Conservation (phyloP, 2,113 vertebrate genomes). For the Scophthalmus maximus region DNA sequence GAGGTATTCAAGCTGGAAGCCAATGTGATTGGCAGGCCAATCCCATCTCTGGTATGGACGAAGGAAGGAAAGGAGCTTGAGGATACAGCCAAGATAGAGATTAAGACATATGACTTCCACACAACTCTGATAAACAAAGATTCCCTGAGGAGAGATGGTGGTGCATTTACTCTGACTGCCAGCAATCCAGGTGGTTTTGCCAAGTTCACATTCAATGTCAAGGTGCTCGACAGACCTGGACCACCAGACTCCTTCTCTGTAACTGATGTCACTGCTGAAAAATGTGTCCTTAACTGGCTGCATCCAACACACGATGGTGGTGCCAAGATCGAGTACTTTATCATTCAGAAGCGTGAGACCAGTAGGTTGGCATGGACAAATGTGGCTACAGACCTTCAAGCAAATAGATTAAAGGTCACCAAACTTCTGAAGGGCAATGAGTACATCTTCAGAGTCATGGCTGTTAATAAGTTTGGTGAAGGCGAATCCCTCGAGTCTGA, state of each 20-base stretch:
- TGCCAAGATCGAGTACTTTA: slow-evolving; percentile 94
- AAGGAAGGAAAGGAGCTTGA: slow-evolving; percentile 96
- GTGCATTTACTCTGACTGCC: slow-evolving; percentile 91
- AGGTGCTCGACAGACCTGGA: slow-evolving; percentile 96
- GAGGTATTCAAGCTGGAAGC: slow-evolving; percentile 94
- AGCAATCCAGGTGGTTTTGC: slow-evolving; percentile 98
- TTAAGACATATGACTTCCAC: slow-evolving; percentile 93
- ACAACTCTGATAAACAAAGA: slow-evolving; percentile 92
- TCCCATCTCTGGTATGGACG: slow-evolving; percentile 92
- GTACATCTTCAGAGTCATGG: slow-evolving; percentile 98
- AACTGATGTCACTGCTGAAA: slow-evolving; percentile 92
- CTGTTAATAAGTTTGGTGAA: slow-evolving; percentile 97
- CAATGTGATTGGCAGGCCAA: slow-evolving; percentile 90
- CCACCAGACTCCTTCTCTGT: slow-evolving; percentile 92
- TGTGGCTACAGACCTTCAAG: slow-evolving; percentile 92
- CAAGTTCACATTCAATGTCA: slow-evolving; percentile 95
- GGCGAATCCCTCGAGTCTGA: slow-evolving; percentile 95
- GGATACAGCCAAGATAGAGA: slow-evolving; percentile 92
- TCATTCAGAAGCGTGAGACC: slow-evolving; percentile 97
- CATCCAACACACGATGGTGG: slow-evolving; percentile 96
- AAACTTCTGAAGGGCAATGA: slow-evolving; percentile 98
- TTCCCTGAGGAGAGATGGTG: slow-evolving; percentile 91
- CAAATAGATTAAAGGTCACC: slow-evolving; percentile 94
- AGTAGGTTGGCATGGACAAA: slow-evolving; percentile 97
- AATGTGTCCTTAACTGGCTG: slow-evolving; percentile 95